phyloP scores from a whole-genome alignment of 2,888 invertebrate genomes.

The Dichetophora obliterata region DNA sequence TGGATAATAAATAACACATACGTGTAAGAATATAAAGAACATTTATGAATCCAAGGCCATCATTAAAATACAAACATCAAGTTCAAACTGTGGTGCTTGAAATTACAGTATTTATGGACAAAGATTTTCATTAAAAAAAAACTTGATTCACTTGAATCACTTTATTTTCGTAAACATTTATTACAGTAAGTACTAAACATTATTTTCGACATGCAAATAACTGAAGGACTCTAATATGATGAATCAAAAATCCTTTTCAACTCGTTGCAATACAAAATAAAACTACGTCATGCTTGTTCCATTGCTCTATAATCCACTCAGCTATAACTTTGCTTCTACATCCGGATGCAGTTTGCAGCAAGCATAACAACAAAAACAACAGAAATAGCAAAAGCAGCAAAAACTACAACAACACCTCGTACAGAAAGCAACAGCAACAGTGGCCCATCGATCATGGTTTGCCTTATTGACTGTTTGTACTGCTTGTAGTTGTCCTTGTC shows the following conservation, averaged over 20 bases:
- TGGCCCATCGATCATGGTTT: conserved; percentile 25
- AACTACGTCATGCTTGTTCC: background rate
- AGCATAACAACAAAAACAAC: background rate
- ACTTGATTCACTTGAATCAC: background rate
- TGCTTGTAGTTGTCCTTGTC: background rate
- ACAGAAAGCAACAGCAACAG: background rate
- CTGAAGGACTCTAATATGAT: background rate
- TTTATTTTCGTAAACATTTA: too few species aligned
- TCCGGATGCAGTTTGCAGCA: background rate
- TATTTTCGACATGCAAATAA: too few species aligned
- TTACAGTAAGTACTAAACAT: too few species aligned
- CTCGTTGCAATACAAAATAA: background rate
- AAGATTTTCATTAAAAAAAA: too few species aligned
- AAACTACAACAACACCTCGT: background rate
- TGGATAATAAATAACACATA: too few species aligned
- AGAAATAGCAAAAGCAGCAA: background rate
- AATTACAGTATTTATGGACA: too few species aligned
- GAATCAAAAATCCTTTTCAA: background rate
- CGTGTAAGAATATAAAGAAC: too few species aligned
- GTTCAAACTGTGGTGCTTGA: background rate
- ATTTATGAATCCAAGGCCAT: background rate
- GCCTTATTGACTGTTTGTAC: conserved; percentile 26
- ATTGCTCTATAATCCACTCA: conserved; percentile 16
- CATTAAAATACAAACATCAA: background rate
- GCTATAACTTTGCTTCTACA: background rate